Evolutionary conservation across 2,797 vertebrate genomes (phyloP), one percentile per base, ranked within the genome.

Genomic region (Mormyrops attenuatus): DNA sequence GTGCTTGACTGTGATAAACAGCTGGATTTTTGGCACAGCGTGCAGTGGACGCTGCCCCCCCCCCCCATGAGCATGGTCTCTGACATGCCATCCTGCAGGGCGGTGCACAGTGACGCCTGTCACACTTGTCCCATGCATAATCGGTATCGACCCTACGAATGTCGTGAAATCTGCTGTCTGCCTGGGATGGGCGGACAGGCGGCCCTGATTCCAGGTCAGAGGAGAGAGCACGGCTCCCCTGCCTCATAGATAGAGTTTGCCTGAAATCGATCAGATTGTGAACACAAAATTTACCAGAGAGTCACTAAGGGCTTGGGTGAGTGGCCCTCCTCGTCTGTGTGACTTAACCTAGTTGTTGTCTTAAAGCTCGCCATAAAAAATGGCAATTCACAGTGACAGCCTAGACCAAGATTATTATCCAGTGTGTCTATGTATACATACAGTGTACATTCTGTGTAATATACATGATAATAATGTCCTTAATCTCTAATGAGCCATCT

Each of bases 91-190:
- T 50, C 22, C 57, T 80, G 38, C 90, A 88, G 89, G 88, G 88
- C 55, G 20, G 86, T 91, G 86, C 73, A 90, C 93, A 92, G 85
- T 91, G 91, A 93, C 89, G 92, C 91, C 91, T 92, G 93, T 94
- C 93, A 94, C 93, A 94, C 93, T 93, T 94, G 93, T 94, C 93
- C 73, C 92, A 82, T 92, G 91, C 88, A 92, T 92, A 93, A 93
- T 94, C 92, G 30, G 50, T 86, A 94, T 89, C 90, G 89, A 88
- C 85, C 85, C 73, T 38, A 60, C 63, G 9, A 41, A 50, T 22
- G 85, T 87, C 20, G 69, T 30, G 84, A 77, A 15, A 26, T 49
- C 44, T 20, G 9, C 60, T 11, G 30, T 13, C 5, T 5, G 44
- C 84, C 60, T 69, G 30, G 20, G 22, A 26, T 22, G 13, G 63